These are phyloP conservation scores for Drosophila diplacantha DNA, from an alignment of 2,888 invertebrate species.

Conservation along the genomic window DNA sequence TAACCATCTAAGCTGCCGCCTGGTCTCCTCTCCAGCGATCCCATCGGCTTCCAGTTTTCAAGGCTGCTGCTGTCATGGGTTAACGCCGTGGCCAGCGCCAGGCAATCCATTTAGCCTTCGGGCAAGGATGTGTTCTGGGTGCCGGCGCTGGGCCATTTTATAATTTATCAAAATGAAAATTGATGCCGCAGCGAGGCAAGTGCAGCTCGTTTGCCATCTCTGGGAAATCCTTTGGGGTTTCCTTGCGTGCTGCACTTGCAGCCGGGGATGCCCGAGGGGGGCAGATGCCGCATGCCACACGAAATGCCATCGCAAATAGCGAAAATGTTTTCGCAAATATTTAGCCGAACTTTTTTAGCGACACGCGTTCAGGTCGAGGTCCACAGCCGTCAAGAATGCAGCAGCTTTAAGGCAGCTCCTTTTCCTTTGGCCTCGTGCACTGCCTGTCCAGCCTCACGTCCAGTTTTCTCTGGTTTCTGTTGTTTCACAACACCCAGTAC, in stretches of 20 bases:
- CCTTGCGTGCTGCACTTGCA: constrained; percentile 46
- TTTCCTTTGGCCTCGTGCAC: constrained; percentile 6
- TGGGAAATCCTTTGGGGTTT: constrained; percentile 6
- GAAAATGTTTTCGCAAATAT: constrained; percentile 69
- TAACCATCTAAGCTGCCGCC: constrained; percentile 24
- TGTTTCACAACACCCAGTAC: constrained; percentile 10
- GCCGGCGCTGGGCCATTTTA: constrained; percentile 54
- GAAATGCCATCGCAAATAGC: constrained; percentile 69
- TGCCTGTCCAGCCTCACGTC: constrained; percentile 7
- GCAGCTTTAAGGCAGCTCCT: constrained; percentile 41
- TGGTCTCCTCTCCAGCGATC: constrained; percentile 2
- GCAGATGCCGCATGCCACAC: constrained; percentile 53
- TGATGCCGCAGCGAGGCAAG: constrained; percentile 51
- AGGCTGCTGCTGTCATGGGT: constrained; percentile 39
- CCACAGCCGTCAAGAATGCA: constrained; percentile 37
- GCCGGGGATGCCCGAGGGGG: constrained; percentile 29
- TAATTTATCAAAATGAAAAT: constrained; percentile 74
- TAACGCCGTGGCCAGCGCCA: constrained; percentile 31
- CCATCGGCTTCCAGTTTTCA: constrained; percentile 32
- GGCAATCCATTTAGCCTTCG: constrained; percentile 41
- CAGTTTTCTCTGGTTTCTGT: constrained; percentile 5
- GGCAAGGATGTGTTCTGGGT: constrained; percentile 34
- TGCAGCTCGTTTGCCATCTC: constrained; percentile 20
- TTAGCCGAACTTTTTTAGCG: constrained; percentile 66
- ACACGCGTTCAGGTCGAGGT: constrained; percentile 46